These are phyloP conservation scores for Willowsia nigromaculata DNA, from an alignment of 2,888 invertebrate genomes.

Conservation along the genomic window DNA sequence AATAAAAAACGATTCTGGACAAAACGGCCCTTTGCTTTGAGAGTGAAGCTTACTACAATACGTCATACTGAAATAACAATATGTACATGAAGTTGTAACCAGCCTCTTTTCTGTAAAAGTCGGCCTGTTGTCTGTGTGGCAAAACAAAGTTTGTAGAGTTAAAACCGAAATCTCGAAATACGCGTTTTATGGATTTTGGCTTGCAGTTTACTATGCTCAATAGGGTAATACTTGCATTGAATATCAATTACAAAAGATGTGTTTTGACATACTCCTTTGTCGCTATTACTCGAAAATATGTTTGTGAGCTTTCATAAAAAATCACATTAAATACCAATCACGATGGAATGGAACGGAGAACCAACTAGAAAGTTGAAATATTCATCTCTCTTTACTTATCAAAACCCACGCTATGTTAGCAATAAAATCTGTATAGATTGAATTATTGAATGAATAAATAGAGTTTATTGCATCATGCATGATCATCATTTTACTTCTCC, in stretches of 20 bases:
- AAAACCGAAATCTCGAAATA: not conserved
- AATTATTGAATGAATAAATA: no score
- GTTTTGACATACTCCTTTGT: conserved; percentile 7
- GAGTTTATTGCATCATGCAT: no score
- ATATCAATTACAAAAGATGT: not conserved
- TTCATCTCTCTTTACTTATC: no score
- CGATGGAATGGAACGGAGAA: no score
- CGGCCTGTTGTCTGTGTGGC: no score
- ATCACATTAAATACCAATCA: no score
- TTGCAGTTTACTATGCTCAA: no score
- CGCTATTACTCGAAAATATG: not conserved
- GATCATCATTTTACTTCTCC: no score
- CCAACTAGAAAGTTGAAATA: no score
- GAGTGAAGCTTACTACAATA: not conserved
- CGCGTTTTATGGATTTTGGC: not conserved
- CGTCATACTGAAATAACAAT: not conserved
- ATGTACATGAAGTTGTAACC: not conserved
- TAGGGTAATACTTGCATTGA: not conserved
- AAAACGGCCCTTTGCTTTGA: conserved; percentile 6
- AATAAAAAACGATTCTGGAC: not conserved
- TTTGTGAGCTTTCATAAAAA: no score
- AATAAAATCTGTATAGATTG: no score
- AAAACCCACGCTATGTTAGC: no score
- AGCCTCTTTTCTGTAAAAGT: not conserved
- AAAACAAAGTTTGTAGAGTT: not conserved